Percentiles rank a stretch among this genome's conserved stretches.
Conservation (phyloP, 2,888 invertebrate species). For the Hedya salicella region DNA sequence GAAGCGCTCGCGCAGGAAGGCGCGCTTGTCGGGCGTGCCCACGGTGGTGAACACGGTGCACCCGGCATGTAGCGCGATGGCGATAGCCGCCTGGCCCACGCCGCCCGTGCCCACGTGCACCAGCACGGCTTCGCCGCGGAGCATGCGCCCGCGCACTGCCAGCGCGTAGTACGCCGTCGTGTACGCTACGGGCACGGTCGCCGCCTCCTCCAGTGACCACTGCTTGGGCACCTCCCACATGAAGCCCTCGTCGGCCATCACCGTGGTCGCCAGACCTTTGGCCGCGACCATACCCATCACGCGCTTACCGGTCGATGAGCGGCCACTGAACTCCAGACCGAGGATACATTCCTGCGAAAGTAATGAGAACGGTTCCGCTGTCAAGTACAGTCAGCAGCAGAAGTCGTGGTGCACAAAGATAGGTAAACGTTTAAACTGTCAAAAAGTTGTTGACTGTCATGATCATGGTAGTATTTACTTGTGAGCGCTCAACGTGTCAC, state of each 20-base stretch:
- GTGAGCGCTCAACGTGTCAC: not conserved
- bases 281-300: conserved; percentile 98
- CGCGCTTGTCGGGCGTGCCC: conserved; percentile 93
- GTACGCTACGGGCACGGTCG: conserved; percentile 97
- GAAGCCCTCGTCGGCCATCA: conserved; percentile 93
- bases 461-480: not conserved
- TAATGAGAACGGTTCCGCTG: no score
- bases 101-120: conserved; percentile 98
- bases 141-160: conserved; percentile 93
- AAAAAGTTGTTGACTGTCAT: no score
- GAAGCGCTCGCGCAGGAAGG: conserved; percentile 94
- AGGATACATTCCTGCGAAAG: conserved; percentile 93
- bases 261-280: conserved; percentile 95
- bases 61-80: conserved; percentile 95
- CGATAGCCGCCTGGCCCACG: conserved; percentile 98
- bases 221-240: conserved; percentile 94
- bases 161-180: conserved; percentile 96
- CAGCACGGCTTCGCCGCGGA: conserved; percentile 92
- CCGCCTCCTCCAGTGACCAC: conserved; percentile 96
- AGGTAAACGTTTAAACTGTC: no score
- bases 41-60: conserved; percentile 97
- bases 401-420: no score
- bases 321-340: conserved; percentile 97
- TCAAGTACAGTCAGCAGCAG: no score
- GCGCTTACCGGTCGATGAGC: conserved; percentile 89